Conservation (phyloP, 1,140 invertebrate species). For the Eubasilissa regina region DNA sequence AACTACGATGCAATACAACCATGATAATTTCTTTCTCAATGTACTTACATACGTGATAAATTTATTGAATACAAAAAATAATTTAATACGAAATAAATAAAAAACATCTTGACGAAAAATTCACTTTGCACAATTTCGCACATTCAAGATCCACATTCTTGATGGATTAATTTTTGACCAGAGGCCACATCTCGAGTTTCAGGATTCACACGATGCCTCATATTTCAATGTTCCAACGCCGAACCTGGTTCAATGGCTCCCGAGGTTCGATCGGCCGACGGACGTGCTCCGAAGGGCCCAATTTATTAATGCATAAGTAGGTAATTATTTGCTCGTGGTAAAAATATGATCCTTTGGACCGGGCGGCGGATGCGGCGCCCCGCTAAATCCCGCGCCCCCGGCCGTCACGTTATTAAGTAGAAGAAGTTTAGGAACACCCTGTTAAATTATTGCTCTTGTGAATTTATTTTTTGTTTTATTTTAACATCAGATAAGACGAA, state of each 20-base stretch:
- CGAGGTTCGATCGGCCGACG: neutral
- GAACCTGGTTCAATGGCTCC: conserved; percentile 29
- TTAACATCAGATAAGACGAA: too few species aligned
- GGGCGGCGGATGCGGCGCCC: conserved; percentile 18
- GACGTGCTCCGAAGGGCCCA: conserved; percentile 26
- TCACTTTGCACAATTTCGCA: too few species aligned
- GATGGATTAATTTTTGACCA: neutral
- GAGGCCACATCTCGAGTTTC: conserved; percentile 28
- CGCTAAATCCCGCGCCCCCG: conserved; percentile 24
- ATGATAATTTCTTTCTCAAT: too few species aligned
- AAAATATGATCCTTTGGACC: conserved; percentile 19
- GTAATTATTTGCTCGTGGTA: conserved; percentile 44
- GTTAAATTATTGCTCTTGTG: neutral
- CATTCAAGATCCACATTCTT: neutral
- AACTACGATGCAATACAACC: too few species aligned
- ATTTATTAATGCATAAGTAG: conserved; percentile 41
- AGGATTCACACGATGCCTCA: conserved; percentile 31
- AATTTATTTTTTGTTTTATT: too few species aligned
- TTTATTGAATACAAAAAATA: too few species aligned
- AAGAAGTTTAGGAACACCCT: conserved; percentile 24
- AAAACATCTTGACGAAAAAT: too few species aligned
- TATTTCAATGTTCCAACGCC: conserved; percentile 4
- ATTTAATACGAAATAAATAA: too few species aligned
- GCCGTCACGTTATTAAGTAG: conserved; percentile 36
- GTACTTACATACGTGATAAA: too few species aligned